A percentile compares a stretch with the other conserved stretches of the same genome.
Conservation (phyloP, 1,140 invertebrate genomes). For the Drosophila bipectinata region DNA sequence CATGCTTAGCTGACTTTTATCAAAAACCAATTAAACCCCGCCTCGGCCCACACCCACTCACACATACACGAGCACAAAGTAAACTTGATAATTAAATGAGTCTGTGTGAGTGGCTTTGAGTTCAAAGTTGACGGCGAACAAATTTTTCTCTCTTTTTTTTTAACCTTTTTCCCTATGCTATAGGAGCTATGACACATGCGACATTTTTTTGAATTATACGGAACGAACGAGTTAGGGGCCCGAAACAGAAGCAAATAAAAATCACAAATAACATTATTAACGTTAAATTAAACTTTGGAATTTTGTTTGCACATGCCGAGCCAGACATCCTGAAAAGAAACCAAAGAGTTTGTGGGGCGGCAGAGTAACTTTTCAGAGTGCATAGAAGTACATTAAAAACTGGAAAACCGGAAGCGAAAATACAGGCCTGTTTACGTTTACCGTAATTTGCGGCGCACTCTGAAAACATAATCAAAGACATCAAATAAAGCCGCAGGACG, state of each 20-base stretch:
- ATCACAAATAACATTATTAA: slow-evolving; percentile 74
- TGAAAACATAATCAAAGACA: slow-evolving; percentile 54
- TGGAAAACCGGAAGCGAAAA: slow-evolving; percentile 39
- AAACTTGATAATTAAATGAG: slow-evolving; percentile 68
- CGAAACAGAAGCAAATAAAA: slow-evolving; percentile 23
- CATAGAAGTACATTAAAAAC: slow-evolving; percentile 45
- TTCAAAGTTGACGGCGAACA: slow-evolving; percentile 53
- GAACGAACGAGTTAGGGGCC: slow-evolving; percentile 2
- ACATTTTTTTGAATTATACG: slow-evolving; percentile 38
- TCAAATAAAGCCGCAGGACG: slow-evolving; percentile 33
- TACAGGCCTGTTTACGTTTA: slow-evolving; percentile 54
- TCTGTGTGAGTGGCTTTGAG: slow-evolving; percentile 58
- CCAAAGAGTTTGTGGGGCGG: slow-evolving; percentile 9
- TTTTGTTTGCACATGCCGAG: slow-evolving; percentile 46
- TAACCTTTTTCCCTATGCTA: slow-evolving; percentile 3
- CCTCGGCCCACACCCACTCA: not conserved
- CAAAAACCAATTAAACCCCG: slow-evolving; percentile 76
- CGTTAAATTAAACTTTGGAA: slow-evolving; percentile 78
- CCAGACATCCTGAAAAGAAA: slow-evolving; percentile 20
- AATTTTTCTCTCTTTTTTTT: not conserved
- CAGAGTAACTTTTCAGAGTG: slow-evolving; percentile 33
- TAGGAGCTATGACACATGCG: slow-evolving; percentile 35
- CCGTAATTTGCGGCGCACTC: slow-evolving; percentile 56
- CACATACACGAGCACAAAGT: slow-evolving; percentile 28
- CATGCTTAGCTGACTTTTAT: slow-evolving; percentile 81